Conservation (phyloP, 1,140 invertebrate species). For the Elysia chlorotica region DNA sequence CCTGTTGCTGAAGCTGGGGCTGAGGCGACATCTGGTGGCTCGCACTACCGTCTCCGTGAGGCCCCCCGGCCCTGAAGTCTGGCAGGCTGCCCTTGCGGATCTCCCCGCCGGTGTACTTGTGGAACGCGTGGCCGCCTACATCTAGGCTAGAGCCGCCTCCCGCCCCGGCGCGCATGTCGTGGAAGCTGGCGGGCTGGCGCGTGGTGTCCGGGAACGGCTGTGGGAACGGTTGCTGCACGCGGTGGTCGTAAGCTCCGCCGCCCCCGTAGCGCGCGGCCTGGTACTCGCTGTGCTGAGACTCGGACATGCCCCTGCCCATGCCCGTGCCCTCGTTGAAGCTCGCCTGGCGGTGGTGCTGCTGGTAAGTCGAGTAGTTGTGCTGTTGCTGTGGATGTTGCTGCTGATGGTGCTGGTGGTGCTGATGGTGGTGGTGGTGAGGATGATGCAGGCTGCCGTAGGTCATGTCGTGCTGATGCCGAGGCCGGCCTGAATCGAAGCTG, state of each 20-base stretch:
- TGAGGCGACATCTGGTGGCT: no score
- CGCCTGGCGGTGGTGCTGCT: constrained; percentile 6
- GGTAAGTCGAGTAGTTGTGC: not conserved
- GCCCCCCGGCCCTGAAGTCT: constrained; percentile 1
- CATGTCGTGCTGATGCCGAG: constrained; percentile 10
- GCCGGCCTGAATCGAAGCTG: constrained; percentile 26
- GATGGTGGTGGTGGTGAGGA: not conserved
- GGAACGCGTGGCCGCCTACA: no score
- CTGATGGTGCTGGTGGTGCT: constrained; percentile 12
- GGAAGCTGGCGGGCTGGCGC: constrained; percentile 20
- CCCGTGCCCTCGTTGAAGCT: not conserved
- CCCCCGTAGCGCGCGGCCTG: no score
- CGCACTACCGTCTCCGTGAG: no score
- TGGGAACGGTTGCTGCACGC: not conserved
- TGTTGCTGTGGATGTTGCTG: not conserved
- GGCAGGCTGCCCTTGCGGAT: constrained; percentile 9
- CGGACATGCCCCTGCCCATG: constrained; percentile 12
- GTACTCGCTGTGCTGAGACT: constrained; percentile 19
- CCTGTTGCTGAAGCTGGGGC: not conserved
- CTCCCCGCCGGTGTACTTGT: constrained; percentile 9
- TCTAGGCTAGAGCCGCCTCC: no score
- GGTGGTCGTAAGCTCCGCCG: constrained; percentile 15
- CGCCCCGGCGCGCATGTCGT: constrained; percentile 14
- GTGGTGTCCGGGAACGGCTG: constrained; percentile 5
- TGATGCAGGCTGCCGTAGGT: constrained; percentile 1